Conservation (phyloP, 2,888 invertebrate genomes). For the Panorpa germanica region DNA sequence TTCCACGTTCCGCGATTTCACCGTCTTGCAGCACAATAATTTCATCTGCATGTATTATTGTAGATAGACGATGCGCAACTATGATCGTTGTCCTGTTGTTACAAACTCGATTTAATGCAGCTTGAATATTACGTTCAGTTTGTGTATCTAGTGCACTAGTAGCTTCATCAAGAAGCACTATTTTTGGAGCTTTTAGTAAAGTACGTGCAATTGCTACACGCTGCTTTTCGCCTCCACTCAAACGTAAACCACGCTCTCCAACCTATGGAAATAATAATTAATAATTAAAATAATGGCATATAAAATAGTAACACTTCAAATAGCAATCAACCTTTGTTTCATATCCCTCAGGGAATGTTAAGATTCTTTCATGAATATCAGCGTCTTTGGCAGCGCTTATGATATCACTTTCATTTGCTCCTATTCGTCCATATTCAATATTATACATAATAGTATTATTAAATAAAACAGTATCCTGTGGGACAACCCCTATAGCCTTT, state of each 20-base stretch:
- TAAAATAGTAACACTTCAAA: conserved; percentile 10
- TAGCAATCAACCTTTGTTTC: conserved; percentile 44
- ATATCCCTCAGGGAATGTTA: conserved; percentile 79
- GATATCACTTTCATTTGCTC: conserved; percentile 62
- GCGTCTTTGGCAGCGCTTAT: conserved; percentile 80
- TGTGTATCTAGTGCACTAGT: conserved; percentile 90
- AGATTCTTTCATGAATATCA: conserved; percentile 83
- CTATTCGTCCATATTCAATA: conserved; percentile 76
- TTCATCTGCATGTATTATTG: conserved; percentile 86
- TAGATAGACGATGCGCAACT: conserved; percentile 87
- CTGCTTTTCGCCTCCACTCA: conserved; percentile 97
- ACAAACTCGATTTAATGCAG: conserved; percentile 58
- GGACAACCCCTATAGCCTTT: conserved; percentile 79
- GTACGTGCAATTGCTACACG: conserved; percentile 93
- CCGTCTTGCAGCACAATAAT: conserved; percentile 87
- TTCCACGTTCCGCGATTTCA: conserved; percentile 78
- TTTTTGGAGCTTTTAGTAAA: conserved; percentile 74
- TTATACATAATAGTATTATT: conserved; percentile 89
- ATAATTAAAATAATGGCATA: conserved; percentile 6
- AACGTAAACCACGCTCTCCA: conserved; percentile 83
- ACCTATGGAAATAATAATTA: conserved; percentile 33
- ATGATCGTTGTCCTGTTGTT: conserved; percentile 80
- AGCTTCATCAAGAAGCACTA: conserved; percentile 88
- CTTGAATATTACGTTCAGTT: conserved; percentile 54
- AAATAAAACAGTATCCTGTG: conserved; percentile 92